Conservation (phyloP, 2,888 invertebrate genomes). For the Drosophila percnosoma region DNA sequence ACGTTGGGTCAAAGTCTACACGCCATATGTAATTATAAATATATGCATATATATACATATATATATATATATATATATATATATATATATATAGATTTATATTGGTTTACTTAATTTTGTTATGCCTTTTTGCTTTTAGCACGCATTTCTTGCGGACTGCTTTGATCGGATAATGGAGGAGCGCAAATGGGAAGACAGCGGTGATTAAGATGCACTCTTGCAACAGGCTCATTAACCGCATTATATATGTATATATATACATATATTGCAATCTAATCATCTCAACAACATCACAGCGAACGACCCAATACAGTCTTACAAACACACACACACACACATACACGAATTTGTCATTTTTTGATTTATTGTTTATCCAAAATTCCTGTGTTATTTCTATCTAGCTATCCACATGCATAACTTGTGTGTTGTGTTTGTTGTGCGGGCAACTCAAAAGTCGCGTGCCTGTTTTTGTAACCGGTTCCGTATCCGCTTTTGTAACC, state of each 20-base stretch:
- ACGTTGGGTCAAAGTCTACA: constrained; percentile 94
- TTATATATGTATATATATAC: constrained; percentile 10
- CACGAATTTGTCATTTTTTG: constrained; percentile 3
- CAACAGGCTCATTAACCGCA: constrained; percentile 20
- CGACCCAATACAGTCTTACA: constrained; percentile 32
- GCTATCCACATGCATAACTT: constrained; percentile 3
- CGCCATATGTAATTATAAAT: constrained; percentile 91
- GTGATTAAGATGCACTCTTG: constrained; percentile 87
- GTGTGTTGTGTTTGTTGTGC: constrained; percentile 31
- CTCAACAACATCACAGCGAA: constrained; percentile 48
- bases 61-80: neutral
- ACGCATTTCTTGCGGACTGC: constrained; percentile 89
- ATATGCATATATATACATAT: neutral
- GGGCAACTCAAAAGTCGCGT: neutral
- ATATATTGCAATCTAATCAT: constrained; percentile 35
- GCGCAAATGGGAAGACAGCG: constrained; percentile 93
- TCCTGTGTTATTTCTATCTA: constrained; percentile 4
- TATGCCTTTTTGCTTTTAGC: constrained; percentile 59
- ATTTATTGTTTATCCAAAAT: constrained; percentile 3
- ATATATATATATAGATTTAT: neutral
- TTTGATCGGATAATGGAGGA: constrained; percentile 98
- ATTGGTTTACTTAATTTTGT: neutral
- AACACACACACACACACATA: constrained; percentile 29
- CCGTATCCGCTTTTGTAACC: constrained; percentile 3
- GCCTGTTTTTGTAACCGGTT: constrained; percentile 9